Evolutionary conservation across 2,797 vertebrate genomes (phyloP).

Genomic region (Lithobates pipiens): DNA sequence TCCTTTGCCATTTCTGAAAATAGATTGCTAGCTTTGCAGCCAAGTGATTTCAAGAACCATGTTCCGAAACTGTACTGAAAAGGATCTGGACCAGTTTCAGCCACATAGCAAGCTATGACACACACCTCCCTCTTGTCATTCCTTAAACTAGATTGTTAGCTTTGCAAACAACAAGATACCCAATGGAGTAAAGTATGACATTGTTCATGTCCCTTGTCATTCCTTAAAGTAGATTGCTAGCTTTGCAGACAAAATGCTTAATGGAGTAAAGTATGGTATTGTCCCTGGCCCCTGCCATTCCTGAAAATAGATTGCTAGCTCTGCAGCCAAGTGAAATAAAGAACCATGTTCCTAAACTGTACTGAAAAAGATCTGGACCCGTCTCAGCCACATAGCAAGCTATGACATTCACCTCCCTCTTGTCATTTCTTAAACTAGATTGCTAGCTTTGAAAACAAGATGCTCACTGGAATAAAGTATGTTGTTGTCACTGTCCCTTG

Average conservation of each 20-base stretch:
- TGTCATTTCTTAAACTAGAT: neutral
- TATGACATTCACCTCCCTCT: too few relatives aligned
- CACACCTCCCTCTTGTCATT: too few relatives aligned
- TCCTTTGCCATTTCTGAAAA: too few relatives aligned
- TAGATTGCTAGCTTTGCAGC: neutral
- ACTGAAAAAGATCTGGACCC: too few relatives aligned
- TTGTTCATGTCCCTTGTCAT: neutral
- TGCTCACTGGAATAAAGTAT: too few relatives aligned
- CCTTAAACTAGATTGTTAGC: neutral
- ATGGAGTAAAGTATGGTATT: too few relatives aligned
- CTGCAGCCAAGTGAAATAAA: neutral
- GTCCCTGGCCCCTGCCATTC: too few relatives aligned
- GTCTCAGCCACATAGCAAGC: too few relatives aligned
- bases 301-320: neutral
- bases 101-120: too few relatives aligned
- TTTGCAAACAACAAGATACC: neutral
- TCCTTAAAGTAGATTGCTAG: slow-evolving; percentile 3
- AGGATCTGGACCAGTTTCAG: too few relatives aligned
- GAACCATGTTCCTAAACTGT: neutral
- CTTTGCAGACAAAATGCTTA: neutral
- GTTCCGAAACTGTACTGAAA: neutral
- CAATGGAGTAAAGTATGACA: too few relatives aligned
- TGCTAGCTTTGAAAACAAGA: neutral
- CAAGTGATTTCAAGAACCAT: neutral
- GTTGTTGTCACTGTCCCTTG: too few relatives aligned